Evolutionary conservation across 1,140 invertebrate species (phyloP).

Genomic region (Pinna nobilis): DNA sequence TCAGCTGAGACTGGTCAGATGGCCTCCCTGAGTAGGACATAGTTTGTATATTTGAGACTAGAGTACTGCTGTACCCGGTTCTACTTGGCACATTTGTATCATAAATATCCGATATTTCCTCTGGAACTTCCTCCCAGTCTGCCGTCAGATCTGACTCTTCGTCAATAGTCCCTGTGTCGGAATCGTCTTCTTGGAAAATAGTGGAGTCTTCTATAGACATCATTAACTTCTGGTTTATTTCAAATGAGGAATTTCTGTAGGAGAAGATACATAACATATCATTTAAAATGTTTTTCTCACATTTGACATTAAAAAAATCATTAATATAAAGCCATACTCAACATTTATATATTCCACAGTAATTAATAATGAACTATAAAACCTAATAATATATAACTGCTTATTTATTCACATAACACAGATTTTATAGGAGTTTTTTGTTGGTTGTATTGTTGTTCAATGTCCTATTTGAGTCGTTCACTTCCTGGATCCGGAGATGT

Average conservation of each 20-base stretch:
- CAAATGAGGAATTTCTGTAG: slow-evolving; percentile 78
- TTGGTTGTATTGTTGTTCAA: no score
- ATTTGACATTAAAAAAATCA: neutral
- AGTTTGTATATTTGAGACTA: slow-evolving; percentile 37
- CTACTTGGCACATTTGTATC: slow-evolving; percentile 23
- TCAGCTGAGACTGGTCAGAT: slow-evolving; percentile 33
- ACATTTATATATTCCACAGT: no score
- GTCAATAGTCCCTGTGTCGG: slow-evolving; percentile 25
- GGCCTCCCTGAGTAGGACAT: slow-evolving; percentile 31
- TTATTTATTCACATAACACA: no score
- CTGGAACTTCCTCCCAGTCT: slow-evolving; percentile 54
- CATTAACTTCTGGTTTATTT: slow-evolving; percentile 76
- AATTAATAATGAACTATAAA: no score
- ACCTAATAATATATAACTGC: no score
- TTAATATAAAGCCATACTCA: no score
- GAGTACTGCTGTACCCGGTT: slow-evolving; percentile 19
- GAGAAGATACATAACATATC: slow-evolving; percentile 1
- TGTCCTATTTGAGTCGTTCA: no score
- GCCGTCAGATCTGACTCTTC: slow-evolving; percentile 36
- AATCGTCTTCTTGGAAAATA: slow-evolving; percentile 43
- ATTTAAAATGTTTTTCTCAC: no score
- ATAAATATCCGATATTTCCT: slow-evolving; percentile 29
- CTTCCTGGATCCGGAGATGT: no score
- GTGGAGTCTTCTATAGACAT: slow-evolving; percentile 78
- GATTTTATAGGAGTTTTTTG: no score